Percentiles rank a stretch among this genome's conserved stretches.
These are phyloP conservation scores for Micrastur ruficollis DNA, from an alignment of 2,797 vertebrate genomes.

Conservation along the genomic window DNA sequence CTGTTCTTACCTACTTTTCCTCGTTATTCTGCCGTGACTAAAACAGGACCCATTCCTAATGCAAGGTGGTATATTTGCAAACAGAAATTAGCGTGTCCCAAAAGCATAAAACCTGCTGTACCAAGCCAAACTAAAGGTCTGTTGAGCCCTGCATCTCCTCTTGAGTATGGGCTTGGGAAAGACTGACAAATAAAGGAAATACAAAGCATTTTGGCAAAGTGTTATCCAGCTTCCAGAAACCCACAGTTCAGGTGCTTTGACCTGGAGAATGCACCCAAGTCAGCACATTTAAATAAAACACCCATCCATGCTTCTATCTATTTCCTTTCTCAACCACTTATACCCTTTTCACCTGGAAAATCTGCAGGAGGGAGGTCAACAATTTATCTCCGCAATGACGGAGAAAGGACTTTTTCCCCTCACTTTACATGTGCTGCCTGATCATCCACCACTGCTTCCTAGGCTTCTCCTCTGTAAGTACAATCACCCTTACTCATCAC, in stretches of 20 bases:
- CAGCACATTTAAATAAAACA: neutral
- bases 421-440: neutral
- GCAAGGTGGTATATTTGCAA: neutral
- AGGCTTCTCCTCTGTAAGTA: neutral
- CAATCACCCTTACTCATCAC: neutral
- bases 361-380: neutral
- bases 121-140: neutral
- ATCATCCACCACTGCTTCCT: neutral
- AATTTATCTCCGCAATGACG: neutral
- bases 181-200: neutral
- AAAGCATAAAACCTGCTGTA: neutral
- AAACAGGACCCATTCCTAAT: neutral
- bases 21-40: neutral
- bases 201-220: rapidly evolving
- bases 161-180: neutral
- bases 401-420: neutral
- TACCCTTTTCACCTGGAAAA: neutral
- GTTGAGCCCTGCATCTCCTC: neutral
- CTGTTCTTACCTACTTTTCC: neutral
- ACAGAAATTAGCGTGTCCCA: neutral
- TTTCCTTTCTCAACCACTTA: neutral
- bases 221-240: neutral
- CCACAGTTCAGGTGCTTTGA: neutral
- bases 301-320: neutral
- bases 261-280: neutral